Evolutionary conservation across 2,797 vertebrate genomes (phyloP), one percentile per base, ranked within the genome.

Genomic region (Enteromius unitaeniatus): DNA sequence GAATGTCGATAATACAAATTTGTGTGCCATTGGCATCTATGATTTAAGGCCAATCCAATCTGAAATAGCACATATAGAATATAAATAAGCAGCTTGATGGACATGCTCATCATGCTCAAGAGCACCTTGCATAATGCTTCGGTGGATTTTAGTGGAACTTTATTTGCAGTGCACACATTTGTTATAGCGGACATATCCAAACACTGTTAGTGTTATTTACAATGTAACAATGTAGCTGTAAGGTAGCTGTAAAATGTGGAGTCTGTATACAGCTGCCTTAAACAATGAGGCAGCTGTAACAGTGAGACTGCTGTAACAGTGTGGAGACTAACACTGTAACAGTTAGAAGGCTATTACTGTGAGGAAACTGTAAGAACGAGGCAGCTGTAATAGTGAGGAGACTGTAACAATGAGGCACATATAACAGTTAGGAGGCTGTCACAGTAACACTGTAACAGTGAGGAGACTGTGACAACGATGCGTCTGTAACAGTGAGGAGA

Each of bases 161-260:
- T n/a, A 45, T 68, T 68, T 40, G 21, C 10, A 68, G 37, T 42
- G 37, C 21, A 42, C 11, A 14, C 21, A 42, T 69, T 42, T 69
- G 67, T 42, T 23, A 42, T 23, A 23, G 67, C n/a, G n/a, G 67
- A 23, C 37, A 42, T 23, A 14, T 42, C 11, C 5, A 42, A 42
- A 42, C 37, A 68, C n/a, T 23, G 6, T 42, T 5, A n/a, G 34
- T 40, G 19, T 34, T 19, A 40, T 17, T 67, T 19, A 34, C 31
- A 34, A 34, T 67, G 28, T 67, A 9, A 67, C 7, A 34, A 19
- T n/a, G n/a, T n/a, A n/a, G n/a, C n/a, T n/a, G n/a, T 68, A 8
- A n/a, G 3, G 19, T 0, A 0, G 10, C 19, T 40, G 9, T 40
- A 11, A n/a, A 34, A 1, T 40, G 1, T 4, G 7, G 34, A 1